Percentiles rank a stretch among this genome's conserved stretches.
Evolutionary conservation across 2,113 vertebrate species (phyloP).

Genomic region (Phalacrocorax brasilianus): DNA sequence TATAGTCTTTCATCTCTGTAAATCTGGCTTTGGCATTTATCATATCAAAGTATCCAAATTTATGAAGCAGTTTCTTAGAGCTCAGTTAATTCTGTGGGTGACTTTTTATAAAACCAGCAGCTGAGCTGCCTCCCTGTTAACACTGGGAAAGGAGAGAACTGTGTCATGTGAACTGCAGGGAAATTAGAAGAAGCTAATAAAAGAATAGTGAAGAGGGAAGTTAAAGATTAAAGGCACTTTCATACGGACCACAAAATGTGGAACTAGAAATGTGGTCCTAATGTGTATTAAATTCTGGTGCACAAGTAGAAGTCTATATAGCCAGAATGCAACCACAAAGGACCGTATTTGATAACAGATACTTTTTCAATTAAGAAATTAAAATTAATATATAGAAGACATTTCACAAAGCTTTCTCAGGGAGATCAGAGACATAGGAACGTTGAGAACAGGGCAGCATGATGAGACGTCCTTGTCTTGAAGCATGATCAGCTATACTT

Average conservation of each 20-base stretch:
- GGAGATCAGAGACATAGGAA: not conserved
- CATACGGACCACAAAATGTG: not conserved
- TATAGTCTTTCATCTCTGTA: not conserved
- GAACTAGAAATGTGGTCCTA: not conserved
- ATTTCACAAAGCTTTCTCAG: not conserved
- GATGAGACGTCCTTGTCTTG: not conserved
- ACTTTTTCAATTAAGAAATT: not conserved
- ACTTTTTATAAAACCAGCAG: conserved; percentile 12
- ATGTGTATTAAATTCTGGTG: not conserved
- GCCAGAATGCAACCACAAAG: not conserved
- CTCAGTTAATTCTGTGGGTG: not conserved
- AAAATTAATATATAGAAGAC: not conserved
- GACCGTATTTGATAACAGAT: not conserved
- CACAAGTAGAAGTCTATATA: not conserved
- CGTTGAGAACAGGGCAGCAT: not conserved
- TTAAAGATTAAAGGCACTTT: not conserved
- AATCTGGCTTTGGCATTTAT: conserved; percentile 9
- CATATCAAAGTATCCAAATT: conserved; percentile 44
- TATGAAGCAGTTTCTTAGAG: conserved; percentile 5
- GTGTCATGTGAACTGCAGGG: not conserved
- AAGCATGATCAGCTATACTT: not conserved
- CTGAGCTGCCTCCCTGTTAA: not conserved
- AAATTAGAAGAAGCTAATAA: conserved; percentile 31
- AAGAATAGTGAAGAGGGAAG: not conserved
- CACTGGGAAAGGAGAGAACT: not conserved